These are phyloP conservation scores for Luffia ferchaultella DNA, from an alignment of 2,888 invertebrate genomes.

Conservation along the genomic window DNA sequence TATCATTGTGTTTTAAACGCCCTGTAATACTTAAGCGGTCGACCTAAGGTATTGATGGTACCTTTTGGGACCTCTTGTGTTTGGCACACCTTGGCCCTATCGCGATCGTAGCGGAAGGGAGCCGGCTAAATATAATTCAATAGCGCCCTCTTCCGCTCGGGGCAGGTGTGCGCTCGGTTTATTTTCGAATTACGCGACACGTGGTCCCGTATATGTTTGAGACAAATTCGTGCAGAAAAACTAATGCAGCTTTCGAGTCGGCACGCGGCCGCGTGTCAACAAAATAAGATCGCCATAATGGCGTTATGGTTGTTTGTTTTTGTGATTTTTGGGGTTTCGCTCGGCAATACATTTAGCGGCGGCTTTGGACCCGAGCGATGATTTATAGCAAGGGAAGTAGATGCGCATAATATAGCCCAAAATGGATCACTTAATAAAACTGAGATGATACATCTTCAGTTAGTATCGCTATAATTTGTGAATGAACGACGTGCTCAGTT, in stretches of 20 bases:
- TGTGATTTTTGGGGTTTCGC: too few relatives aligned
- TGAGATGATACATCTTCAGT: too few relatives aligned
- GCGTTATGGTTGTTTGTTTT: conserved; percentile 44
- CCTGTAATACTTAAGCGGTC: too few relatives aligned
- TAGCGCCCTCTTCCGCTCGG: conserved; percentile 53
- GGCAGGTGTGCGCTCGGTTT: conserved; percentile 26
- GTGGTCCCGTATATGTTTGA: conserved; percentile 32
- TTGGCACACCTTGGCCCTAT: conserved; percentile 55
- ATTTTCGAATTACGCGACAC: conserved; percentile 54
- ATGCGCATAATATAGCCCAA: too few relatives aligned
- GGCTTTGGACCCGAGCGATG: too few relatives aligned
- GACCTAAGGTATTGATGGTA: too few relatives aligned
- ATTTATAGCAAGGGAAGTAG: too few relatives aligned
- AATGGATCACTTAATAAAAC: too few relatives aligned
- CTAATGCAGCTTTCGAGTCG: conserved; percentile 47
- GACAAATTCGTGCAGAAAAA: conserved; percentile 45
- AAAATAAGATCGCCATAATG: conserved; percentile 57
- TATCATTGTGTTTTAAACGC: too few relatives aligned
- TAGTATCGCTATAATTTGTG: too few relatives aligned
- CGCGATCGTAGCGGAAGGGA: conserved; percentile 29
- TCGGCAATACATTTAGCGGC: too few relatives aligned
- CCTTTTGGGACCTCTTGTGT: conserved; percentile 33
- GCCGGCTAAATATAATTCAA: conserved; percentile 62
- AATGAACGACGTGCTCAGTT: too few relatives aligned
- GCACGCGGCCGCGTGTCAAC: conserved; percentile 19